Conservation (phyloP, 2,113 vertebrate genomes). For the Psittacus erithacus region DNA sequence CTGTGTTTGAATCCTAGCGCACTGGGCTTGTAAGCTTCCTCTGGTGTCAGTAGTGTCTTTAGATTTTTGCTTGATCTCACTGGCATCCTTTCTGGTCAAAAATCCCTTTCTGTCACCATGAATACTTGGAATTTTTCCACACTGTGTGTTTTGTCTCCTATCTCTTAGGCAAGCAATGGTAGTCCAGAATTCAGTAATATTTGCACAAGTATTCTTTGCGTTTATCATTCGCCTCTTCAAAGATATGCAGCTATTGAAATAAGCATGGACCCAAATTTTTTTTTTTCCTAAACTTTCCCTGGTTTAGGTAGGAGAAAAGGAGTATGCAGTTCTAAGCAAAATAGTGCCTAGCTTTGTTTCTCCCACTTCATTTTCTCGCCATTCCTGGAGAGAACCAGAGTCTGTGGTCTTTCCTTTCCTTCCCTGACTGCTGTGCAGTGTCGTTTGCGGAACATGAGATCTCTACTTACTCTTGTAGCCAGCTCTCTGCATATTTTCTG, state of each 20-base stretch:
- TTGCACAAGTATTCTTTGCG: neutral
- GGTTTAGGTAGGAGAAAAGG: neutral
- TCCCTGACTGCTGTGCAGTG: neutral
- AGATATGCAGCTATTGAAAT: neutral
- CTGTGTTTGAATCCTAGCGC: neutral
- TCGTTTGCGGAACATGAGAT: neutral
- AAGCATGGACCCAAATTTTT: neutral
- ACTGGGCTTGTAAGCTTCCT: neutral
- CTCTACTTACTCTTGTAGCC: neutral
- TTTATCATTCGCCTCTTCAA: neutral
- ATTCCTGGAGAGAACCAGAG: neutral
- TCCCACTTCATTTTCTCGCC: neutral
- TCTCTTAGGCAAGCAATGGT: neutral
- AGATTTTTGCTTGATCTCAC: conserved; percentile 7
- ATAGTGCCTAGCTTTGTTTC: neutral
- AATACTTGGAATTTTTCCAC: neutral
- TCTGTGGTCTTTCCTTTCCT: neutral
- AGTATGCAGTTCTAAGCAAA: neutral
- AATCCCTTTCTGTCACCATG: neutral
- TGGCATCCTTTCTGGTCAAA: neutral
- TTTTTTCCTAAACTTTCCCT: neutral
- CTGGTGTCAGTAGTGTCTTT: neutral
- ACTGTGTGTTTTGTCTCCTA: neutral
- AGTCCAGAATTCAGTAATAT: neutral
- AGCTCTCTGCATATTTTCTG: neutral